Conservation (phyloP, 2,797 vertebrate genomes). For the Lacerta viridis region DNA sequence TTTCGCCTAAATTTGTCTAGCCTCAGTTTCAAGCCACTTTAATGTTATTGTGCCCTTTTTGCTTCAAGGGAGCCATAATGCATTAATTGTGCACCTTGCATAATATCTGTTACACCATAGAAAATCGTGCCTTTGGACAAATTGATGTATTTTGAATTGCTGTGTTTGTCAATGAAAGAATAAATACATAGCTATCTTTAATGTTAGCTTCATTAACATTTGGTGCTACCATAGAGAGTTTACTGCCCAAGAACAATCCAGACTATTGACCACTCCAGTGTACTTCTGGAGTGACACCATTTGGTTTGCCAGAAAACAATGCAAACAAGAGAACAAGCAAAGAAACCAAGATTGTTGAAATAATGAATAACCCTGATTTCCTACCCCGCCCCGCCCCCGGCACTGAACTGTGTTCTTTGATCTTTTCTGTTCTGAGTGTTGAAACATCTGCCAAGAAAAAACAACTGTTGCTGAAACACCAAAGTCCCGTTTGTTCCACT, state of each 20-base stretch:
- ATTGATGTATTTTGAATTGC: conserved; percentile 8
- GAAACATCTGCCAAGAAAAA: conserved; percentile 71
- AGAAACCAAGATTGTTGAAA: conserved; percentile 65
- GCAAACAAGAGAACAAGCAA: conserved; percentile 53
- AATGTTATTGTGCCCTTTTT: background rate
- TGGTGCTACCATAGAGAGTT: background rate
- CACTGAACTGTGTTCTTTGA: conserved; percentile 72
- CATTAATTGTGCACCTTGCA: background rate
- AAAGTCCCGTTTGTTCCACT: conserved; percentile 73
- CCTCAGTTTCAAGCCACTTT: conserved; percentile 10
- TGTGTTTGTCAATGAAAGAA: background rate
- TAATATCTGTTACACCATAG: background rate
- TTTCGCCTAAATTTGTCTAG: background rate
- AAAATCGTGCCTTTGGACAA: background rate
- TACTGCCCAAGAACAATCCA: conserved; percentile 7
- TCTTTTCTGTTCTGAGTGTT: conserved; percentile 72
- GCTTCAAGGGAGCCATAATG: background rate
- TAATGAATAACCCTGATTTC: conserved; percentile 77
- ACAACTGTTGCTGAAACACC: conserved; percentile 71
- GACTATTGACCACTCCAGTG: conserved; percentile 35
- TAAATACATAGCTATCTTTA: background rate
- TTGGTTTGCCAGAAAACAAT: conserved; percentile 71
- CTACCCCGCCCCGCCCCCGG: conserved; percentile 48
- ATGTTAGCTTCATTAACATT: background rate
- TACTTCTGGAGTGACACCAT: conserved; percentile 62